These are phyloP conservation scores for Gila robusta DNA, from an alignment of 2,797 vertebrate genomes.

Conservation along the genomic window DNA sequence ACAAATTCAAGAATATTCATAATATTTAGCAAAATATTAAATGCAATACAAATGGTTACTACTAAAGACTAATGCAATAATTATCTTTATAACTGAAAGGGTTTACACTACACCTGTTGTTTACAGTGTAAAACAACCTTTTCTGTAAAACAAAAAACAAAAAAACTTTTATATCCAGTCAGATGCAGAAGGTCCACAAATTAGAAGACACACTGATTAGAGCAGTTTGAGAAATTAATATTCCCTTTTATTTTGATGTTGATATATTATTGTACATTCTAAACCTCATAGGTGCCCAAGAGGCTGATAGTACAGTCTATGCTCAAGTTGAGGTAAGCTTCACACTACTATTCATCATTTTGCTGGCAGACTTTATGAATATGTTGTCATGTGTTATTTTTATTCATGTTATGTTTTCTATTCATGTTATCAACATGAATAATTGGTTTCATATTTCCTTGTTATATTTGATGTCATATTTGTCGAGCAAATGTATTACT, in stretches of 20 bases:
- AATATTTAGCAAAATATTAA: background rate
- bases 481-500: background rate
- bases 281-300: background rate
- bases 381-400: background rate
- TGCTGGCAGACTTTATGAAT: background rate
- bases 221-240: background rate
- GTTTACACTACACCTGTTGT: background rate
- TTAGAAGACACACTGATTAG: background rate
- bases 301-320: background rate
- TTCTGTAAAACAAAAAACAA: no score
- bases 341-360: background rate
- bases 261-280: background rate
- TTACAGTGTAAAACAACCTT: no score
- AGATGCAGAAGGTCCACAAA: background rate
- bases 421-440: background rate
- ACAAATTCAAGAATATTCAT: background rate
- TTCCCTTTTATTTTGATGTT: background rate
- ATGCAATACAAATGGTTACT: background rate
- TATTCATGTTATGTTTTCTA: background rate
- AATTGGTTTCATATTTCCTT: background rate
- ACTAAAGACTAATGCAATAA: background rate
- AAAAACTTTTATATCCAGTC: background rate
- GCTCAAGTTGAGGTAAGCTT: background rate
- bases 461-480: background rate
- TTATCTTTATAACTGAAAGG: background rate